Percentiles rank a stretch among this genome's conserved stretches.
Conservation (phyloP, 2,113 vertebrate species). For the Odobenus rosmarus region DNA sequence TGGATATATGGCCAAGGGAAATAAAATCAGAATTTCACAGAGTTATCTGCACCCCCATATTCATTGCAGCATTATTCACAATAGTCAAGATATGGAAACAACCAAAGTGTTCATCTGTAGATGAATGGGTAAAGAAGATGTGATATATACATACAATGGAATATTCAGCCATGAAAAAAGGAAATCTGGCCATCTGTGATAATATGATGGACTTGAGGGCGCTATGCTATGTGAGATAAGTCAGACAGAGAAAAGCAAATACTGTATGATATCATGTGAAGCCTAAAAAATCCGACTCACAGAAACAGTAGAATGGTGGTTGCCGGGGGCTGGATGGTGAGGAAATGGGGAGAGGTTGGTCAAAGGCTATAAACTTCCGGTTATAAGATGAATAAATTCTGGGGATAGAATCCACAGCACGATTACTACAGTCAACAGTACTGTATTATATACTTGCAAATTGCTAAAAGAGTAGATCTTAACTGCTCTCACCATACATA, state of each 20-base stretch:
- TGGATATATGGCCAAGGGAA: background rate
- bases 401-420: background rate
- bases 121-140: background rate
- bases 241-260: background rate
- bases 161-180: background rate
- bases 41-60: background rate
- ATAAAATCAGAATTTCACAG: background rate
- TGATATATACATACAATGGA: background rate
- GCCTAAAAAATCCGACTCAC: background rate
- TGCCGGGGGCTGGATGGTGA: background rate
- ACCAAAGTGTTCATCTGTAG: background rate
- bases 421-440: background rate
- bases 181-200: background rate
- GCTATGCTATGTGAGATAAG: background rate
- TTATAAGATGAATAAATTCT: background rate
- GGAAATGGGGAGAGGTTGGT: background rate
- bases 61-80: background rate
- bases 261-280: background rate
- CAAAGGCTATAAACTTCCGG: background rate
- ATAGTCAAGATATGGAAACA: background rate
- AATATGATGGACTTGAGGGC: background rate
- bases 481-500: background rate
- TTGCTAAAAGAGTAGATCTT: background rate
- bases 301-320: background rate
- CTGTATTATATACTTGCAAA: background rate